Evolutionary conservation across 2,797 vertebrate species (phyloP).

Genomic region (Sciurus vulgaris): DNA sequence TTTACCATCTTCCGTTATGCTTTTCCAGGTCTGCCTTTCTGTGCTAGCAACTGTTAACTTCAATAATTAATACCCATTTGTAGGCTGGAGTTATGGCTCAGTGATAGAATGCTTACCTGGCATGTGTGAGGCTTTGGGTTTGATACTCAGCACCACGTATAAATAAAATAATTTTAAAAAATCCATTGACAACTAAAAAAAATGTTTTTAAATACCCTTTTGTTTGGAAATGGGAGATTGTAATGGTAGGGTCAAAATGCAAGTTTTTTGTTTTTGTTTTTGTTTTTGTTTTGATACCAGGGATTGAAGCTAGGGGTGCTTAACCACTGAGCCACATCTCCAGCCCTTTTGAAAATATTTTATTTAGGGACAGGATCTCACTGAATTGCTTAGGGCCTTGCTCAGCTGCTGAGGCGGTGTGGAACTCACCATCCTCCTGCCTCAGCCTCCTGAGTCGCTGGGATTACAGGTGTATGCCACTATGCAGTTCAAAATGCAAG

Average conservation of each 20-base stretch:
- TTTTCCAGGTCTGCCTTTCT: constrained; percentile 2
- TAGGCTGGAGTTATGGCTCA: no score
- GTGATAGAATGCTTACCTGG: no score
- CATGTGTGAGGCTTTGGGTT: no score
- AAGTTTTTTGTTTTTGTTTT: background rate
- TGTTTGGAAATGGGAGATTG: constrained; percentile 48
- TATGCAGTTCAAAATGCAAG: background rate
- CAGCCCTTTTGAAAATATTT: background rate
- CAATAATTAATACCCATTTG: background rate
- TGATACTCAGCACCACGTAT: no score
- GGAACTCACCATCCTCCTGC: no score
- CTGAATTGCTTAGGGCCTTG: no score
- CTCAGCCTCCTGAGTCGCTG: no score
- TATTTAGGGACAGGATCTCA: no score
- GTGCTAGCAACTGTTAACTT: background rate
- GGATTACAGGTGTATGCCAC: background rate
- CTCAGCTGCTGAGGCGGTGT: no score
- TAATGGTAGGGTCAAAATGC: background rate
- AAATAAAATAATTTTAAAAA: no score
- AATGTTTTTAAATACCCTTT: background rate
- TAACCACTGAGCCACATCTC: background rate
- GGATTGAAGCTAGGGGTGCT: background rate
- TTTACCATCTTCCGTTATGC: background rate
- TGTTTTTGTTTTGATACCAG: background rate
- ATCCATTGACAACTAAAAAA: no score